Evolutionary conservation across 1,140 invertebrate genomes (phyloP).

Genomic region (Drosophila nebulosa): DNA sequence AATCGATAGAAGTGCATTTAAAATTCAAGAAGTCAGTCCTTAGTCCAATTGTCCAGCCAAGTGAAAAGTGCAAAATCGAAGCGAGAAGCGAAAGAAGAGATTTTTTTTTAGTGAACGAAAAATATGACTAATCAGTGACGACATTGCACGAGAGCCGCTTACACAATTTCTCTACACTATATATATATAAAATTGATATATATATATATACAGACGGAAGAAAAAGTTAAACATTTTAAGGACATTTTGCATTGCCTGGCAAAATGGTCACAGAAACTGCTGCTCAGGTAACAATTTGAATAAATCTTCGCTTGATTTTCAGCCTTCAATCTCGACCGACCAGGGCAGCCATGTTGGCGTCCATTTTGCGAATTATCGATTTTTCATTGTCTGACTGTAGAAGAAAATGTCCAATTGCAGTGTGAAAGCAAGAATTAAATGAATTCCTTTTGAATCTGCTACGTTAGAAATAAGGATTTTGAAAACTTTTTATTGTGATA

Average conservation of each 20-base stretch:
- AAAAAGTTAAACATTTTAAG: constrained; percentile 12
- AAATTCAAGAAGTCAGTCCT: constrained; percentile 42
- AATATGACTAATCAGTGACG: constrained; percentile 80
- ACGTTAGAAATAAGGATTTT: background rate
- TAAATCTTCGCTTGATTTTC: constrained; percentile 20
- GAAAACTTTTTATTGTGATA: too few species aligned
- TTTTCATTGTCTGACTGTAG: constrained; percentile 58
- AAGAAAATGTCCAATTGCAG: constrained; percentile 34
- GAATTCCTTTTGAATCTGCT: background rate
- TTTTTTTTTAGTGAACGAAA: constrained; percentile 43
- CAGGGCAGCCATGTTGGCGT: constrained; percentile 77
- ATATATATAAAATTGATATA: constrained; percentile 26
- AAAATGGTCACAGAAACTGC: constrained; percentile 81
- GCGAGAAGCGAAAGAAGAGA: constrained; percentile 34
- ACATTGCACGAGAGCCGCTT: constrained; percentile 65
- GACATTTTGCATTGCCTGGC: constrained; percentile 32
- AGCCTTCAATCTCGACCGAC: background rate
- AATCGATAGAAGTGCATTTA: constrained; percentile 75
- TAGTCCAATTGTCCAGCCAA: background rate
- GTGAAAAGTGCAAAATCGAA: constrained; percentile 28
- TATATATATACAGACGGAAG: constrained; percentile 26
- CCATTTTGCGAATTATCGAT: constrained; percentile 78
- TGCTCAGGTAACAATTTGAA: constrained; percentile 67
- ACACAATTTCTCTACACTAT: constrained; percentile 78
- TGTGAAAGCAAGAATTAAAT: constrained; percentile 18